Percentiles rank a stretch among this genome's conserved stretches.
These are phyloP conservation scores for Prietella phreatophila DNA, from an alignment of 2,113 vertebrate species.

Conservation along the genomic window DNA sequence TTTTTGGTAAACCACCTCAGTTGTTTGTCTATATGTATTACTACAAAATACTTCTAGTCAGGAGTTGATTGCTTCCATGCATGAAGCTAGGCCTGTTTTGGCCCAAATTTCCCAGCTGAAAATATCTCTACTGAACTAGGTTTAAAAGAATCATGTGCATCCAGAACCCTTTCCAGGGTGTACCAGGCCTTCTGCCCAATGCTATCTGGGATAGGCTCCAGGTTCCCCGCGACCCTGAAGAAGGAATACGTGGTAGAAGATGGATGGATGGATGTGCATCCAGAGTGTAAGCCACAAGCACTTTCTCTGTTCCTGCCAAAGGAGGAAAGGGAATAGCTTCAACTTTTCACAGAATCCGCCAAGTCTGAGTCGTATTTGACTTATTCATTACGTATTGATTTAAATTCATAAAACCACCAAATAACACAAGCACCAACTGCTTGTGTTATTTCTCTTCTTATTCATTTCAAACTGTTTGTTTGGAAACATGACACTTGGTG, in stretches of 20 bases:
- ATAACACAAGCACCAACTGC: background rate
- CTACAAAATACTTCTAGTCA: background rate
- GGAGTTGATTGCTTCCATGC: conserved; percentile 4
- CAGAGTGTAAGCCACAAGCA: conserved; percentile 1
- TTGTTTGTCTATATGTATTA: background rate
- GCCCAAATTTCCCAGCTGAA: background rate
- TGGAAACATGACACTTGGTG: conserved; percentile 8
- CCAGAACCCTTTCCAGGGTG: too few species aligned
- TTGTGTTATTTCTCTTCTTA: background rate
- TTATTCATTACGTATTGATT: too few species aligned
- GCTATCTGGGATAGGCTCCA: too few species aligned
- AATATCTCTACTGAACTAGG: background rate
- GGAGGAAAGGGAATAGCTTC: background rate
- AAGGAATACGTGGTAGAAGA: too few species aligned
- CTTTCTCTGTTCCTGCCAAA: background rate
- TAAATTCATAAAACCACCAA: background rate
- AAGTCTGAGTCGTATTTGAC: background rate
- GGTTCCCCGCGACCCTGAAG: too few species aligned
- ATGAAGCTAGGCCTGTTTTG: background rate
- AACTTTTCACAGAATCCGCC: background rate
- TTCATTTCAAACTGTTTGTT: background rate
- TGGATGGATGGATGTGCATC: too few species aligned
- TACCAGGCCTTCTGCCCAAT: too few species aligned
- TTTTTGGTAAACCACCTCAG: background rate
- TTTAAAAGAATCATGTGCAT: background rate